phyloP scores from a whole-genome alignment of 1,140 invertebrate species.

The Thaumatotibia leucotreta region DNA sequence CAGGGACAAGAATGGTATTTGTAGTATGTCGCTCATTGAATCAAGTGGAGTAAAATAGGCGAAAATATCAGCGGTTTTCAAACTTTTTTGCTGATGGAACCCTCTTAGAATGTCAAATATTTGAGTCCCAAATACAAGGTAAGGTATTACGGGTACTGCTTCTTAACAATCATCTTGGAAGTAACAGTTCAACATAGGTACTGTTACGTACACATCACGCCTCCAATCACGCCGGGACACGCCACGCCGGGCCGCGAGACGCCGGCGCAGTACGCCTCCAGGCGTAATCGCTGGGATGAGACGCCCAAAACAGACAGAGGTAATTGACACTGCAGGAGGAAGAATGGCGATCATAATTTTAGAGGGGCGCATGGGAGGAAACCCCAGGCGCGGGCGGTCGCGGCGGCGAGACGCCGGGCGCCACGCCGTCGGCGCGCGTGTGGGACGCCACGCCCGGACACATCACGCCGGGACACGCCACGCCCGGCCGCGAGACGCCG shows the following conservation, averaged over 20 bases:
- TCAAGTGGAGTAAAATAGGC: too few relatives aligned
- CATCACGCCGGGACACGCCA: conserved; percentile 91
- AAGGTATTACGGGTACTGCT: too few relatives aligned
- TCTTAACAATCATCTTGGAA: too few relatives aligned
- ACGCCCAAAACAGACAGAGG: conserved; percentile 97
- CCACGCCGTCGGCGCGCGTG: conserved; percentile 92
- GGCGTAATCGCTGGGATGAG: conserved; percentile 99
- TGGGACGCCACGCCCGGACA: conserved; percentile 97
- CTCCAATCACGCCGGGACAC: conserved; percentile 92
- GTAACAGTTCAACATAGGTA: too few relatives aligned
- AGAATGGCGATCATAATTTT: too few relatives aligned
- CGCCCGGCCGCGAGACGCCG: conserved; percentile 93
- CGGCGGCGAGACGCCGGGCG: conserved; percentile 93
- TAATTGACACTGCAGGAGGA: conserved; percentile 38
- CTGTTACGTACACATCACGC: too few relatives aligned
- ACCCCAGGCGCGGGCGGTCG: conserved; percentile 90
- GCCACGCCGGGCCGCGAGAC: conserved; percentile 93
- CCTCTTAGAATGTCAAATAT: too few relatives aligned
- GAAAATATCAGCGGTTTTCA: too few relatives aligned
- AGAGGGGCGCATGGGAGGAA: conserved; percentile 92
- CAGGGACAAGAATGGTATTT: neutral
- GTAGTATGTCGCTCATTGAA: too few relatives aligned
- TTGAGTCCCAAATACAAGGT: too few relatives aligned
- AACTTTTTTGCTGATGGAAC: too few relatives aligned
- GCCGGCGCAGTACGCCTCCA: conserved; percentile 89